Base-by-base conservation (phyloP, 2,888 invertebrate genomes). In the Archips crataeganus region DNA sequence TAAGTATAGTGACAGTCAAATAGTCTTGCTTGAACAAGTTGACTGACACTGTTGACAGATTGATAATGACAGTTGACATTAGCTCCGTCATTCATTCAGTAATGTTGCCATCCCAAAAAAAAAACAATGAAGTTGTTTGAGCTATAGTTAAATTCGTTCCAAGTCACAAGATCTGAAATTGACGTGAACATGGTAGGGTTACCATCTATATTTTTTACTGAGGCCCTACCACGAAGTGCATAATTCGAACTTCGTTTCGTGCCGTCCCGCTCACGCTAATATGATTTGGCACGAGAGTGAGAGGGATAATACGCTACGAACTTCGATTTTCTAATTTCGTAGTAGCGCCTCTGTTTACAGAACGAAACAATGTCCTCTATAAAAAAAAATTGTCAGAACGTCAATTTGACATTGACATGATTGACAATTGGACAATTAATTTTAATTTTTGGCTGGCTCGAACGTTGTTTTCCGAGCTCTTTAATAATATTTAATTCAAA, bases 401-500 rank as follows among this genome's bases (percentile, higher is more conserved):
- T 65, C 64, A 71, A 11, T 4, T 42, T 54, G 66, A 71, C 63
- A 51, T 36, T 74, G 64, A 70, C 68, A 68, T n/a, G n/a, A n/a
- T n/a, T n/a, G n/a, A n/a, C n/a, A n/a, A n/a, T n/a, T n/a, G n/a
- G n/a, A n/a, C n/a, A 67, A 62, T 36, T 59, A 51, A 65, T 61
- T 70, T 73, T 60, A 73, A 64, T 64, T 73, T 69, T 42, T 32
- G 60, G 49, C 32, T 45, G 39, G 59, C 62, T 51, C 32, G 57
- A 34, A 64, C 15, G 64, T 60, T 61, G 34, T 65, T 74, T 74
- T 65, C 54, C 10, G 34, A 9, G 13, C 34, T 60, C 42, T 49
- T 71, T 62, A 51, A 68, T 61, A 65, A 64, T 60, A 51, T 63
- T 74, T 65, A 65, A 70, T 74, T 70, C 70, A 63, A 61, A 60